Evolutionary conservation across 2,888 invertebrate genomes (phyloP).

Genomic region (Ctena decussata): DNA sequence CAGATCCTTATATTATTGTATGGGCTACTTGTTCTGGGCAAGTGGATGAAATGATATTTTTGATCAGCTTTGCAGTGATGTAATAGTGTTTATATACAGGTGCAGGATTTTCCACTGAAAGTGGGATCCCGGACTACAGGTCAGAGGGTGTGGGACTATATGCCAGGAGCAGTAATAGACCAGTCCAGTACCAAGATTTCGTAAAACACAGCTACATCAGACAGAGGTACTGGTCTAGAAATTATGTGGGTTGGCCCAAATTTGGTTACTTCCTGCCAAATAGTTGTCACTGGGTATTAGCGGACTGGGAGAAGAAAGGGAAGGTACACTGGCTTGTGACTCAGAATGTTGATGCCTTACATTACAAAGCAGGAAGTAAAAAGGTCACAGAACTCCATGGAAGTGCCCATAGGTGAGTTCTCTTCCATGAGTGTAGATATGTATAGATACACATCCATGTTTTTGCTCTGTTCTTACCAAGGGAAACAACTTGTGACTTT

Average conservation of each 20-base stretch:
- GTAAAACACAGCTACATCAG: constrained; percentile 88
- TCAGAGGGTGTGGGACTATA: constrained; percentile 97
- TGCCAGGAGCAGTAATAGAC: constrained; percentile 94
- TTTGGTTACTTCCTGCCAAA: constrained; percentile 94
- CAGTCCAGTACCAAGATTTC: constrained; percentile 95
- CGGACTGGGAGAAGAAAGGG: constrained; percentile 90
- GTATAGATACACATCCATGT: too few species aligned
- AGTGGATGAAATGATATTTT: too few species aligned
- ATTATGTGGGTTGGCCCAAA: constrained; percentile 95
- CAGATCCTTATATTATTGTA: too few species aligned
- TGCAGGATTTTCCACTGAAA: constrained; percentile 98
- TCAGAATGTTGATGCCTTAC: constrained; percentile 98
- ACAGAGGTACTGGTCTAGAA: constrained; percentile 95
- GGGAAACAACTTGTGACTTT: too few species aligned
- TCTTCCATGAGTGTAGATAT: too few species aligned
- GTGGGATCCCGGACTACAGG: constrained; percentile 92
- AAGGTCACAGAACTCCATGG: constrained; percentile 96
- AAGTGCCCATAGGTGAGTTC: constrained; percentile 87
- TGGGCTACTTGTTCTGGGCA: too few species aligned
- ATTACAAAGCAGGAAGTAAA: constrained; percentile 95
- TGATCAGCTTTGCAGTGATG: too few species aligned
- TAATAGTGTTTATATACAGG: constrained; percentile 90
- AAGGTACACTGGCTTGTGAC: constrained; percentile 93
- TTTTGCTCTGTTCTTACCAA: too few species aligned
- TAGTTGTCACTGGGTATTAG: constrained; percentile 91